Conservation (phyloP, 1,140 invertebrate genomes). For the Ceratitis capitata region DNA sequence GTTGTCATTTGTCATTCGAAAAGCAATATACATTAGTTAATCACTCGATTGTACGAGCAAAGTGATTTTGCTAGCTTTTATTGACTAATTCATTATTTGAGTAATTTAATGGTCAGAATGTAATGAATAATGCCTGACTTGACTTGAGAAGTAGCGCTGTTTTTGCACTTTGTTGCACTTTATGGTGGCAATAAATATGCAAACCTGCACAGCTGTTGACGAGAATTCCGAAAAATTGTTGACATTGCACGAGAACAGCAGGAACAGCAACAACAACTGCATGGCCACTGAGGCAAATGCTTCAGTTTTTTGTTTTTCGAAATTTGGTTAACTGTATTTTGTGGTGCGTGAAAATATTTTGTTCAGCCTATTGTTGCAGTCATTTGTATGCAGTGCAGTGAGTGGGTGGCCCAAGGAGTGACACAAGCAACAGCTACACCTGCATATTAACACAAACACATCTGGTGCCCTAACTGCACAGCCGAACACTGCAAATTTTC, state of each 20-base stretch:
- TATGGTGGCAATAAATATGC: slow-evolving; percentile 30
- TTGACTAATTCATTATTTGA: slow-evolving; percentile 7
- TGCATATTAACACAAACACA: background rate
- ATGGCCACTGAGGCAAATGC: background rate
- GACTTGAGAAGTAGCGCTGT: background rate
- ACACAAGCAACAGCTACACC: background rate
- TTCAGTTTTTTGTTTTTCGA: background rate
- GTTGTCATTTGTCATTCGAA: background rate
- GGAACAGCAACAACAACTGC: background rate
- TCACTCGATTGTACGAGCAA: background rate
- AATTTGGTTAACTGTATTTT: background rate
- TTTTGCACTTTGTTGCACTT: slow-evolving; percentile 12
- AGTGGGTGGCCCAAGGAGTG: background rate
- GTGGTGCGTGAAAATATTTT: background rate
- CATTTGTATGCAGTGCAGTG: background rate
- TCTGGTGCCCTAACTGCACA: no score
- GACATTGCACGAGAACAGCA: background rate
- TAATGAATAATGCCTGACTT: background rate
- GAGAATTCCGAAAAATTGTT: background rate
- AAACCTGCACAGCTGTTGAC: slow-evolving; percentile 16
- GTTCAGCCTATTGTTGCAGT: background rate
- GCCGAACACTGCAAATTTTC: no score
- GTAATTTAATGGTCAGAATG: slow-evolving; percentile 26
- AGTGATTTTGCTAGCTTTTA: background rate
- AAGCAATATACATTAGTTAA: background rate